Conservation (phyloP, 2,113 vertebrate species). For the Lophura nycthemera region DNA sequence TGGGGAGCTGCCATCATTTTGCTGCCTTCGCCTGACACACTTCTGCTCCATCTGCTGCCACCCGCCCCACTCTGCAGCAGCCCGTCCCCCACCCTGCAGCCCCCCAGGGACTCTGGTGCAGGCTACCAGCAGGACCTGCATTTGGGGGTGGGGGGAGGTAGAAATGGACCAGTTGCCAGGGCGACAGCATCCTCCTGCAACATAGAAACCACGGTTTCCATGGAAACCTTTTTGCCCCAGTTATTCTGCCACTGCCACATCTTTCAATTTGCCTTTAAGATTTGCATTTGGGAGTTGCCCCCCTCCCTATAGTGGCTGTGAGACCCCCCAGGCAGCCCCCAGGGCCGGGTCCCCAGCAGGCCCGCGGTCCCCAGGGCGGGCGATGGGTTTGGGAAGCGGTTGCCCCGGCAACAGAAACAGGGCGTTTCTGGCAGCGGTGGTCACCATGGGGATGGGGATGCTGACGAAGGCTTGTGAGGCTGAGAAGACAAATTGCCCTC, state of each 20-base stretch:
- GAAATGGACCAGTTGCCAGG: constrained; percentile 74
- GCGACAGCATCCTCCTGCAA: constrained; percentile 77
- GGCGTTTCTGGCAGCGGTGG: constrained; percentile 84
- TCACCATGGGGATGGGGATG: constrained; percentile 90
- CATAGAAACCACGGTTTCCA: constrained; percentile 78
- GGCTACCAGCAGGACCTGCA: constrained; percentile 74
- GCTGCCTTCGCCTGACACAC: constrained; percentile 13
- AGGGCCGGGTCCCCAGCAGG: not conserved
- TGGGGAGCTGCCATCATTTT: constrained; percentile 33
- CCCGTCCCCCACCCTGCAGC: fast-evolving
- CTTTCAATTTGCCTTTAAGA: constrained; percentile 38
- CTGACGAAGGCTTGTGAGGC: constrained; percentile 87
- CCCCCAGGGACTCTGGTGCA: constrained; percentile 12
- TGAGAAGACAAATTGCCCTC: constrained; percentile 85
- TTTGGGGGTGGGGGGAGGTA: not conserved
- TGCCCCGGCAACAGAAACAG: constrained; percentile 87
- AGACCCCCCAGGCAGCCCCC: constrained; percentile 34
- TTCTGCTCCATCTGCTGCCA: constrained; percentile 28
- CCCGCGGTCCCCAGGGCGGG: constrained; percentile 18
- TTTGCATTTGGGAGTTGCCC: not conserved
- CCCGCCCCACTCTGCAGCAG: fast-evolving
- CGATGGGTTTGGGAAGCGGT: constrained; percentile 83
- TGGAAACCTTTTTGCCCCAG: constrained; percentile 82
- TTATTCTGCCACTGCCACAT: constrained; percentile 62
- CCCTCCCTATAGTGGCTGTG: not conserved